phyloP scores from a whole-genome alignment of 2,888 invertebrate genomes.

The Drosophila koepferae region DNA sequence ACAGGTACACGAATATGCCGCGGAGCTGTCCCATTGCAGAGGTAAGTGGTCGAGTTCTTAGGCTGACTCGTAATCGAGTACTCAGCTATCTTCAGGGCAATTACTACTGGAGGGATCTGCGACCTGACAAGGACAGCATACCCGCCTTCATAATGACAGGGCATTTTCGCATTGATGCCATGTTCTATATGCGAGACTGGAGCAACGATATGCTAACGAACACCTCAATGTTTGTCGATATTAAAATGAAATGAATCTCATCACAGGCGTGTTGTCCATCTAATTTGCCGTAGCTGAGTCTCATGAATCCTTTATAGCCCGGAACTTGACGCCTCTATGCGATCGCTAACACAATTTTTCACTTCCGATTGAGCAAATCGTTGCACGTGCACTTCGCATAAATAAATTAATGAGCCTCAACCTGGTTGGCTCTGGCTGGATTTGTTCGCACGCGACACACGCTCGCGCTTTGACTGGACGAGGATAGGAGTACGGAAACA shows the following conservation, averaged over 20 bases:
- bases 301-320: constrained; percentile 65
- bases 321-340: constrained; percentile 31
- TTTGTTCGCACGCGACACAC: constrained; percentile 52
- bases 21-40: constrained; percentile 28
- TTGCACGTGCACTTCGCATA: constrained; percentile 81
- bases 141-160: constrained; percentile 23
- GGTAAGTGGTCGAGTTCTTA: constrained; percentile 13
- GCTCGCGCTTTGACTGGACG: constrained; percentile 17
- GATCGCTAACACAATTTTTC: constrained; percentile 72
- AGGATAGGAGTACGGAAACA: constrained; percentile 19
- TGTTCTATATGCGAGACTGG: constrained; percentile 35
- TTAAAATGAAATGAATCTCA: constrained; percentile 29
- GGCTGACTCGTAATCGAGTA: not conserved
- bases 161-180: constrained; percentile 22
- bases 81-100: constrained; percentile 6
- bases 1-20: constrained; percentile 46
- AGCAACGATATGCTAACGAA: constrained; percentile 24
- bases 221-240: constrained; percentile 29
- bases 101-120: constrained; percentile 22
- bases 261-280: constrained; percentile 1
- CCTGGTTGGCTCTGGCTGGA: constrained; percentile 42
- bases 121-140: constrained; percentile 23
- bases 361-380: constrained; percentile 76
- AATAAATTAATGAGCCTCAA: constrained; percentile 80
- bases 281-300: constrained; percentile 47